Conservation (phyloP, 2,888 invertebrate genomes). For the Pterostichus niger region DNA sequence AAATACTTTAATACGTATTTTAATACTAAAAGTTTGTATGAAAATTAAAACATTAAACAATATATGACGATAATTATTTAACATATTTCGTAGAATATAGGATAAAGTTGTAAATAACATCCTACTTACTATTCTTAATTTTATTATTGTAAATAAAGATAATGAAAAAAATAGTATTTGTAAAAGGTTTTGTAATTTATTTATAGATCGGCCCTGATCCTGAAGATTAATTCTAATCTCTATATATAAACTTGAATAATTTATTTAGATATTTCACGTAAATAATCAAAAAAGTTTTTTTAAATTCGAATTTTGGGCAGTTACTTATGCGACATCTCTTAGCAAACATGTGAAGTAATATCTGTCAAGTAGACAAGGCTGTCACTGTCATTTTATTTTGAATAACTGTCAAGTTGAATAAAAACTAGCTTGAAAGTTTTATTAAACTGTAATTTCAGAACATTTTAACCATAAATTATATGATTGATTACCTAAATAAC, state of each 20-base stretch:
- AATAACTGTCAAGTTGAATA: slow-evolving; percentile 1
- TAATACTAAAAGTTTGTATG: slow-evolving; percentile 14
- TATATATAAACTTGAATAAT: too few relatives aligned
- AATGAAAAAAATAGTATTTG: background rate
- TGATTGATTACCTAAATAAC: too few relatives aligned
- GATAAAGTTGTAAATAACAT: background rate
- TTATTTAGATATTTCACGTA: too few relatives aligned
- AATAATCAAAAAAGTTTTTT: too few relatives aligned
- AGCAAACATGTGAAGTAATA: background rate
- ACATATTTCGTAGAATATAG: slow-evolving; percentile 1
- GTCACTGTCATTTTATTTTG: slow-evolving; percentile 53
- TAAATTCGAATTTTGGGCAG: too few relatives aligned
- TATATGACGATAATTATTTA: background rate
- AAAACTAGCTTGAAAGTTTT: background rate
- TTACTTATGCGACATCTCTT: background rate
- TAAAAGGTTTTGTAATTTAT: background rate
- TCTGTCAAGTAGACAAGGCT: slow-evolving; percentile 10
- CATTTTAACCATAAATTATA: slow-evolving; percentile 8
- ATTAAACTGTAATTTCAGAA: slow-evolving; percentile 2
- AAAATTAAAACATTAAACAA: background rate
- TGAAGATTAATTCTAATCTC: too few relatives aligned
- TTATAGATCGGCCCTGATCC: too few relatives aligned
- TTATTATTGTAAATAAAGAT: slow-evolving; percentile 1
- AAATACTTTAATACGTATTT: background rate
- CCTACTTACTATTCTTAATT: background rate